These are phyloP conservation scores for Dromas ardeola DNA, from an alignment of 2,113 vertebrate species.

Conservation along the genomic window DNA sequence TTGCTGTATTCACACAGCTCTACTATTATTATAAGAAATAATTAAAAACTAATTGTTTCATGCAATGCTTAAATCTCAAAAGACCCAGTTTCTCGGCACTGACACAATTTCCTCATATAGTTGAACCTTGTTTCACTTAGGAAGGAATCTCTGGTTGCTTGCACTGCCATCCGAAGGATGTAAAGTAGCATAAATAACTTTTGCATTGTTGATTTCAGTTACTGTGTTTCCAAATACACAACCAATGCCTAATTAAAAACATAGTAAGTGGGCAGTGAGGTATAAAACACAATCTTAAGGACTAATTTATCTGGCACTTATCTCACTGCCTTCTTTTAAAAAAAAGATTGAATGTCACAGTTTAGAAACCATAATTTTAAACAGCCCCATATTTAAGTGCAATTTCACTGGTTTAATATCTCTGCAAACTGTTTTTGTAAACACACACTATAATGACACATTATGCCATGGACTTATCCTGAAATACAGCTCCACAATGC, in stretches of 20 bases:
- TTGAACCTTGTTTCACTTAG: neutral
- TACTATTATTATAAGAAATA: neutral
- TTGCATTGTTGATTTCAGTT: neutral
- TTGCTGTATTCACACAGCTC: neutral
- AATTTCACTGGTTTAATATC: neutral
- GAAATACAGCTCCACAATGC: neutral
- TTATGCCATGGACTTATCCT: neutral
- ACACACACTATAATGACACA: neutral
- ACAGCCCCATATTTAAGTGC: neutral
- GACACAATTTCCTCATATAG: neutral
- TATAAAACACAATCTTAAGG: neutral
- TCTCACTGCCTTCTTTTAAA: neutral
- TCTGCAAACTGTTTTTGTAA: neutral
- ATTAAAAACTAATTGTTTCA: neutral
- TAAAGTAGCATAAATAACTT: neutral
- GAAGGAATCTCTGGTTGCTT: neutral
- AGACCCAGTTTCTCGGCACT: neutral
- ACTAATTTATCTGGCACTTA: neutral
- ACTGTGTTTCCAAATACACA: neutral
- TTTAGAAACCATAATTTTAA: neutral
- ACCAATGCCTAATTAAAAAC: neutral
- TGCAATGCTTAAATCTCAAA: neutral
- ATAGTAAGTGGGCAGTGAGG: neutral
- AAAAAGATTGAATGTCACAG: neutral
- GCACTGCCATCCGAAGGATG: constrained; percentile 20